These are phyloP conservation scores for Amaurobius ferox DNA, from an alignment of 2,888 invertebrate genomes.

Conservation along the genomic window DNA sequence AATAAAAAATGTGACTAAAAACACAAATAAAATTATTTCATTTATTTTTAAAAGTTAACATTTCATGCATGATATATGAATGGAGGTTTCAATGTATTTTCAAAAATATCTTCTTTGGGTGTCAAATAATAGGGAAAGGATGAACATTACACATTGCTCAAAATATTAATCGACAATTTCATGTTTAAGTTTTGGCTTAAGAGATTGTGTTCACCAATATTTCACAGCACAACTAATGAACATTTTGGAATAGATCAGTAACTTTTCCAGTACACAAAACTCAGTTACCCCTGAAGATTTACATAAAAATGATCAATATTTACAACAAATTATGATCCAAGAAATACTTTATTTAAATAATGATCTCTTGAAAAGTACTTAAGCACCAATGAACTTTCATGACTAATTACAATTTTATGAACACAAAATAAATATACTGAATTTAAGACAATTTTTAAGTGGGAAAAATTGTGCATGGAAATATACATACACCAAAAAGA, in stretches of 20 bases:
- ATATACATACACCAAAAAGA: background rate
- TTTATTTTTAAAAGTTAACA: background rate
- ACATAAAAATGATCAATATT: background rate
- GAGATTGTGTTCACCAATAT: no score
- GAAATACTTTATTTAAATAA: background rate
- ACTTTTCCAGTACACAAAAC: no score
- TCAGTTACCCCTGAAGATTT: no score
- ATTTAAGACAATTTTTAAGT: background rate
- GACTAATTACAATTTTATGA: background rate
- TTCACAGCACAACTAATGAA: background rate
- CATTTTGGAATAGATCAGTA: no score
- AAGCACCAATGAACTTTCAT: background rate
- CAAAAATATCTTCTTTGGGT: background rate
- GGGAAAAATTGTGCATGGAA: background rate
- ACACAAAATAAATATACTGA: background rate
- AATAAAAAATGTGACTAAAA: background rate
- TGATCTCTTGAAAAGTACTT: background rate
- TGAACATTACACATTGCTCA: background rate
- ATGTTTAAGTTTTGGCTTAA: no score
- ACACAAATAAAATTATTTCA: background rate
- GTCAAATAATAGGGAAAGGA: background rate
- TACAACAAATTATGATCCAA: background rate
- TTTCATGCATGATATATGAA: conserved; percentile 2
- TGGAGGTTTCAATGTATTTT: background rate
- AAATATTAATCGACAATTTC: background rate